Evolutionary conservation across 2,113 vertebrate genomes (phyloP).

Genomic region (Microcebus jonahi): DNA sequence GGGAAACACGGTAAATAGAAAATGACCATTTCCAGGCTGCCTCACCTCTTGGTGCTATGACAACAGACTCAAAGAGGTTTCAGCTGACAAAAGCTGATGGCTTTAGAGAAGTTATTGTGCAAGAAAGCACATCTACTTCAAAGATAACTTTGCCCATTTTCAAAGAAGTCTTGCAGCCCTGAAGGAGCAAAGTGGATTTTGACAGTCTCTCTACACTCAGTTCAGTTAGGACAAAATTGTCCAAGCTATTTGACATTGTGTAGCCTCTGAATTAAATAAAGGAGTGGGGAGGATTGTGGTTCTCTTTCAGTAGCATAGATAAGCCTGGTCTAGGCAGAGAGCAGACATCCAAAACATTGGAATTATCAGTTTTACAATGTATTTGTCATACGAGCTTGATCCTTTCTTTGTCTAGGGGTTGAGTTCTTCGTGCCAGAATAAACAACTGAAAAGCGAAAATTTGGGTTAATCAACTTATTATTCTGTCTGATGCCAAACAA

Average conservation of each 20-base stretch:
- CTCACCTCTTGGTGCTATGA: not conserved
- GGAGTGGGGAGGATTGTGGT: not conserved
- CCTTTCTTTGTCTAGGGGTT: not conserved
- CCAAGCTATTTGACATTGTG: not conserved
- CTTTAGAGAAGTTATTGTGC: not conserved
- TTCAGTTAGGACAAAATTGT: constrained; percentile 25
- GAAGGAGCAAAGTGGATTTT: not conserved
- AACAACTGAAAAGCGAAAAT: not conserved
- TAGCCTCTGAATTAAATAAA: constrained; percentile 33
- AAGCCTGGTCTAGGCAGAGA: not conserved
- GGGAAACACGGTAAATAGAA: not conserved
- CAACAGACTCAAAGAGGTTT: not conserved
- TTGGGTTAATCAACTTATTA: constrained; percentile 17
- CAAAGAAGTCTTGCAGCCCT: constrained; percentile 20
- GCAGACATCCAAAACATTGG: not conserved
- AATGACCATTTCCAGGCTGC: not conserved
- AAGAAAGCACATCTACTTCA: not conserved
- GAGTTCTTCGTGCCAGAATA: constrained; percentile 37
- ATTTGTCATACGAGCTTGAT: constrained; percentile 35
- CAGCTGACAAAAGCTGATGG: not conserved
- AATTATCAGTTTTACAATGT: not conserved
- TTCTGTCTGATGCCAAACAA: not conserved
- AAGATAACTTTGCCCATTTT: constrained; percentile 13
- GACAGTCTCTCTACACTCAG: not conserved
- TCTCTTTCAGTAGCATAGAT: not conserved